Base-by-base conservation (phyloP, 2,888 invertebrate genomes). In the Zygaena filipendulae region DNA sequence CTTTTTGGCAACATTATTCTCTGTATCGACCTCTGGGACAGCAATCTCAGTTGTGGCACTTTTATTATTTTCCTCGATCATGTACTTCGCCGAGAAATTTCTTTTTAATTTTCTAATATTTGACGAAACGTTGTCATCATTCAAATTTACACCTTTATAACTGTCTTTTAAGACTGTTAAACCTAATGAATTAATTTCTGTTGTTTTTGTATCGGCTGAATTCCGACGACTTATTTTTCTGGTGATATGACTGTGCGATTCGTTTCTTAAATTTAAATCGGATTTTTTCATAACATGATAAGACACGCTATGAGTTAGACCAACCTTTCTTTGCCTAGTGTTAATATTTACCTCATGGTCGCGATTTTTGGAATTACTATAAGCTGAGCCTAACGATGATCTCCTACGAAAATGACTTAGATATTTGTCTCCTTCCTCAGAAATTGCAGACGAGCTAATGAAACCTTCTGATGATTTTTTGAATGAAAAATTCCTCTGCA, bases 261-360 rank as follows among this genome's bases (percentile, higher is more conserved):
- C 61, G 32, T 58, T 69, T 27, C 67, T 59, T 38, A 71, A 47
- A 42, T 55, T 49, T 12, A 44, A 46, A 32, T 53, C 55, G 24
- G 36, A 23, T 33, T 49, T 59, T 30, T 50, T 59, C 21, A 40
- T 40, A 23, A 45, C 52, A 36, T 52, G 54, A 24, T 53, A 50
- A 39, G 57, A 52, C 27, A 51, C 36, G 11, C 52, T 53, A n/a
- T 40, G 38, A 11, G 45, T 42, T 11, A 61, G 47, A 20, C 60
- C 62, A 2, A 52, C 10, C 39, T 49, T 55, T 33, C 59, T 55
- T 44, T 59, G 57, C 14, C 62, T 55, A 28, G 42, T 36, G 36
- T 26, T 40, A 26, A 28, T 48, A 10, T 39, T 42, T 13, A 32
- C 35, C 11, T 38, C 36, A 9, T 41, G 41, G 12, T 32, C 38